Percentiles rank a stretch among this genome's conserved stretches.
These are phyloP conservation scores for Pachymerium ferrugineum DNA, from an alignment of 2,888 invertebrate species.

Conservation along the genomic window DNA sequence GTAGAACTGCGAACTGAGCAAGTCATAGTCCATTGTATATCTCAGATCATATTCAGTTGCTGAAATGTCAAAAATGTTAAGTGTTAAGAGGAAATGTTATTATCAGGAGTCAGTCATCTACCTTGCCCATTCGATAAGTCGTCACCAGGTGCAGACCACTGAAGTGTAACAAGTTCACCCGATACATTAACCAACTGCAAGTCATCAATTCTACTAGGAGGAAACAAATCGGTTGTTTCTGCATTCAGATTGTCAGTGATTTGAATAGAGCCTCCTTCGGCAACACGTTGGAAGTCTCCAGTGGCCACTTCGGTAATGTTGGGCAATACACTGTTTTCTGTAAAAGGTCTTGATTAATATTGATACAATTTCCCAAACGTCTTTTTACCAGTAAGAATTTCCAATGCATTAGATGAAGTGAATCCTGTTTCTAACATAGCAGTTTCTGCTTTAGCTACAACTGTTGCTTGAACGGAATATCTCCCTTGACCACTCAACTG, in stretches of 20 bases:
- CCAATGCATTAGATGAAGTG: neutral
- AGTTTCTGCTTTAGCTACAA: neutral
- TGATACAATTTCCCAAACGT: neutral
- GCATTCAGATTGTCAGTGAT: neutral
- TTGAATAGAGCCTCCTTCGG: neutral
- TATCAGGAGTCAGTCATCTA: neutral
- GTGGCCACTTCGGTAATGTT: neutral
- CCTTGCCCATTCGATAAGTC: neutral
- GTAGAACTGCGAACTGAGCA: neutral
- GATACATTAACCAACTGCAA: neutral
- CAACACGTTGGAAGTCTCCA: neutral
- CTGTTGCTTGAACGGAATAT: neutral
- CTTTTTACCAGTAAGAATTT: neutral
- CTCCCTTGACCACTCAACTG: neutral
- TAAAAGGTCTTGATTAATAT: neutral
- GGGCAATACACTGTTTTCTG: neutral
- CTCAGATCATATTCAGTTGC: neutral
- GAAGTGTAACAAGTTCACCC: neutral
- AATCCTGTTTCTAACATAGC: constrained; percentile 8
- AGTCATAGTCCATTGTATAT: neutral
- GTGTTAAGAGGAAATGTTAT: neutral
- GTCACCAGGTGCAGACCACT: constrained; percentile 18
- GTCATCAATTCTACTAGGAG: neutral
- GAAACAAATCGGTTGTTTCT: neutral
- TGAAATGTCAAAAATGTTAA: neutral